Evolutionary conservation across 2,888 invertebrate genomes (phyloP).

Genomic region (Ennomos fuscantarius): DNA sequence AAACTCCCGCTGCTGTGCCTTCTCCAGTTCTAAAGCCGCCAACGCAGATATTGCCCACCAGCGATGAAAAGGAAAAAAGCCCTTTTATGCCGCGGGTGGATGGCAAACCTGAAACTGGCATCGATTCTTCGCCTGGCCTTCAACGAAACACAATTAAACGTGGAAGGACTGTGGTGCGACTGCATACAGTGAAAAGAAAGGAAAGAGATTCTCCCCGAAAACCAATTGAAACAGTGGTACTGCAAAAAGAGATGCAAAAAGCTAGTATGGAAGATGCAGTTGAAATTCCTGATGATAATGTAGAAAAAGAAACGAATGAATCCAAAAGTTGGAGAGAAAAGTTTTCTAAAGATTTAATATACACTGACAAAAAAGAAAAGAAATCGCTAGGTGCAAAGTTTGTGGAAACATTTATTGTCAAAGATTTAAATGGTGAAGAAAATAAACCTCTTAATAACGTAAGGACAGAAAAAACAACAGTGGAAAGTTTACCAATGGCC

Average conservation of each 20-base stretch:
- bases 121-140: conserved; percentile 71
- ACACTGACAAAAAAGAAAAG: conserved; percentile 82
- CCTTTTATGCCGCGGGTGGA: conserved; percentile 78
- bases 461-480: conserved; percentile 27
- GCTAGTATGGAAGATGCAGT: conserved; percentile 29
- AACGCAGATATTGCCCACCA: conserved; percentile 51
- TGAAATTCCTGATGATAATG: conserved; percentile 24
- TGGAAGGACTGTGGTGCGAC: conserved; percentile 89
- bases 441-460: conserved; percentile 30
- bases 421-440: conserved; percentile 79
- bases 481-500: conserved; percentile 36
- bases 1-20: conserved; percentile 41
- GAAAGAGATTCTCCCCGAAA: conserved; percentile 79
- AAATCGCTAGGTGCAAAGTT: conserved; percentile 90
- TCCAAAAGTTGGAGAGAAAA: conserved; percentile 85
- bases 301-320: conserved; percentile 37
- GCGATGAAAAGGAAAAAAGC: conserved; percentile 63
- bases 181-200: conserved; percentile 87
- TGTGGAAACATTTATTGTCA: conserved; percentile 90
- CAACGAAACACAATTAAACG: conserved; percentile 87
- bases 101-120: conserved; percentile 73
- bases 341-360: conserved; percentile 84
- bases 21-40: conserved; percentile 45
- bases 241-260: conserved; percentile 35
- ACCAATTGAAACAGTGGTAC: conserved; percentile 48